These are phyloP conservation scores for Verasper variegatus DNA, from an alignment of 2,113 vertebrate species.

Conservation along the genomic window DNA sequence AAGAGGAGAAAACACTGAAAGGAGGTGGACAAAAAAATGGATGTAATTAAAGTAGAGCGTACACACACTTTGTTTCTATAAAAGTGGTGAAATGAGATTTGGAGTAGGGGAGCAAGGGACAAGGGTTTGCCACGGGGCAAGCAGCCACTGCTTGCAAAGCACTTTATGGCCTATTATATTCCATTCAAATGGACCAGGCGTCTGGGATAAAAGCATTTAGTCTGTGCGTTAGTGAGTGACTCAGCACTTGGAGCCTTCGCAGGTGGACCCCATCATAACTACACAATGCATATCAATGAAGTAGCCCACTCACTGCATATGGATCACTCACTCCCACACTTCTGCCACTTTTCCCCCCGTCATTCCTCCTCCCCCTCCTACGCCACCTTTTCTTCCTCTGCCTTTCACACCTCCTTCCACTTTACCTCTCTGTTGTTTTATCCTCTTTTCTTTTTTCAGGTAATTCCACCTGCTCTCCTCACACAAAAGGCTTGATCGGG, in stretches of 20 bases:
- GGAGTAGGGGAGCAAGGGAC: slow-evolving; percentile 53
- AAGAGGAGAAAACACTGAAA: slow-evolving; percentile 17
- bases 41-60: slow-evolving; percentile 57
- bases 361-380: slow-evolving; percentile 17
- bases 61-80: slow-evolving; percentile 62
- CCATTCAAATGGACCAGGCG: slow-evolving; percentile 76
- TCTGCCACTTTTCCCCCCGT: slow-evolving; percentile 5
- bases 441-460: slow-evolving; percentile 12
- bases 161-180: slow-evolving; percentile 79
- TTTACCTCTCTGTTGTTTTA: slow-evolving; percentile 33
- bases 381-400: neutral
- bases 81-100: slow-evolving; percentile 73
- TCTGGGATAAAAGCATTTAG: slow-evolving; percentile 79
- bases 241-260: slow-evolving; percentile 73
- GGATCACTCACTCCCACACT: slow-evolving; percentile 51
- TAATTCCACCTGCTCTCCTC: slow-evolving; percentile 32
- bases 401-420: slow-evolving; percentile 32
- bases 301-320: slow-evolving; percentile 49
- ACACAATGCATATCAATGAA: slow-evolving; percentile 76
- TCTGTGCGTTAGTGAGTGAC: slow-evolving; percentile 71
- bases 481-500: slow-evolving; percentile 15
- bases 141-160: slow-evolving; percentile 71
- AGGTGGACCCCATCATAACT: slow-evolving; percentile 71
- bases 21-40: slow-evolving; percentile 17
- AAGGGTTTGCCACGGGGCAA: slow-evolving; percentile 70